Base-by-base conservation (phyloP, 2,888 invertebrate genomes). In the Flexamia atlantica region DNA sequence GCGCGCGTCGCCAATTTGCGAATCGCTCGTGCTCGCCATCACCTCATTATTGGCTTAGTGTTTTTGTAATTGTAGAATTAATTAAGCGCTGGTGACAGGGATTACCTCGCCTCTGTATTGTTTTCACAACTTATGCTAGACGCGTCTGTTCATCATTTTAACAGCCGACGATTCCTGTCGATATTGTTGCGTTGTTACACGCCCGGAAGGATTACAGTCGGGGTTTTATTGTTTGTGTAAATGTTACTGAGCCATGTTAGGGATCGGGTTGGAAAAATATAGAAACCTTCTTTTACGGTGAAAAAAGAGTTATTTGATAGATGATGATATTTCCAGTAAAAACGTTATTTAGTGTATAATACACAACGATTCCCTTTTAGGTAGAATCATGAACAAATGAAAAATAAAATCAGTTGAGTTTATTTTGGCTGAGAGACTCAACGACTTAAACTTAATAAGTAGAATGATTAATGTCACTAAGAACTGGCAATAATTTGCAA, bases 101-200 rank as follows among this genome's bases (percentile, higher is more conserved):
- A 72, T 72, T 72, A 72, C 42, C 20, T 42, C 32, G 40, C 72
- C 20, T 40, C n/a, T 46, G 76, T 76, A 76, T 76, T 76, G 76
- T 76, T 76, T 76, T 46, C 76, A 36, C 76, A 76, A 76, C 76
- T 76, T 76, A 76, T 50, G 76, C 76, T 76, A 76, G 76, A 70
- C 50, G 46, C 76, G 20, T 9, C 70, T 30, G 72, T 76, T 76
- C 40, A 76, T 76, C 76, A 76, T 50, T 76, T 76, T 76, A 76
- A 76, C 76, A 76, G 76, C 76, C 76, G 5, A n/a, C 23, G 23
- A 28, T 32, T 42, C 30, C 72, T n/a, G 42, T 23, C 42, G 40
- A 40, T 40, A n/a, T 70, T 72, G 72, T n/a, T 20, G 23, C 14
- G 36, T n/a, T 76, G 40, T 42, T 76, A 28, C 10, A 46, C 28